Conservation (phyloP, 2,888 invertebrate genomes). For the Sminthurinus aureus region DNA sequence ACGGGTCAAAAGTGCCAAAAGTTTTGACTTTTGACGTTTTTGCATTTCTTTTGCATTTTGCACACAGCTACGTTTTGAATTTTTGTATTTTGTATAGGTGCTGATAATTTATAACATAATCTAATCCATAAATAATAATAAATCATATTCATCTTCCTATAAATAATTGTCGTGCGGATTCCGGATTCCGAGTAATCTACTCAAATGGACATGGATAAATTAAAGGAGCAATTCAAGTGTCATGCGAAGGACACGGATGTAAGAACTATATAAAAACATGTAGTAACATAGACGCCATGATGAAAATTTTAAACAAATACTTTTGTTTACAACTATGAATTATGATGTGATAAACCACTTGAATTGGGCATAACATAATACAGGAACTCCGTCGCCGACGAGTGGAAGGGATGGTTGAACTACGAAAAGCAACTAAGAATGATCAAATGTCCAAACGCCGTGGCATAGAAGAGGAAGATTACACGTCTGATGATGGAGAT, state of each 20-base stretch:
- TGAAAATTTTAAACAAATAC: background rate
- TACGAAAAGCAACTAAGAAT: conserved; percentile 27
- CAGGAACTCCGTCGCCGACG: conserved; percentile 21
- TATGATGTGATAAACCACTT: background rate
- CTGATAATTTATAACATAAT: too few relatives aligned
- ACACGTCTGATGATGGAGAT: background rate
- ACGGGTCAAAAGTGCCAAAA: too few relatives aligned
- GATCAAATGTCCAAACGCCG: conserved; percentile 23
- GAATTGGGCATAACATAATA: background rate
- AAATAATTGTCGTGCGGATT: too few relatives aligned
- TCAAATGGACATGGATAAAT: conserved; percentile 15
- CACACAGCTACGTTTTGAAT: too few relatives aligned
- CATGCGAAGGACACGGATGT: conserved; percentile 15
- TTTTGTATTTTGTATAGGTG: too few relatives aligned
- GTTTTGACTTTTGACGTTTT: too few relatives aligned
- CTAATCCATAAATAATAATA: too few relatives aligned
- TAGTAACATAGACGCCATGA: too few relatives aligned
- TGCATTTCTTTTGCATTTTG: too few relatives aligned
- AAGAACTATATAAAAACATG: background rate
- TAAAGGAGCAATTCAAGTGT: conserved; percentile 29
- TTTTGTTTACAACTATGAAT: background rate
- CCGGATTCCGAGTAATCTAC: background rate
- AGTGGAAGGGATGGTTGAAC: conserved; percentile 23
- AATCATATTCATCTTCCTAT: too few relatives aligned
- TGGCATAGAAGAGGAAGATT: conserved; percentile 25